phyloP scores from a whole-genome alignment of 2,888 invertebrate genomes.

The Agrochola macilenta region DNA sequence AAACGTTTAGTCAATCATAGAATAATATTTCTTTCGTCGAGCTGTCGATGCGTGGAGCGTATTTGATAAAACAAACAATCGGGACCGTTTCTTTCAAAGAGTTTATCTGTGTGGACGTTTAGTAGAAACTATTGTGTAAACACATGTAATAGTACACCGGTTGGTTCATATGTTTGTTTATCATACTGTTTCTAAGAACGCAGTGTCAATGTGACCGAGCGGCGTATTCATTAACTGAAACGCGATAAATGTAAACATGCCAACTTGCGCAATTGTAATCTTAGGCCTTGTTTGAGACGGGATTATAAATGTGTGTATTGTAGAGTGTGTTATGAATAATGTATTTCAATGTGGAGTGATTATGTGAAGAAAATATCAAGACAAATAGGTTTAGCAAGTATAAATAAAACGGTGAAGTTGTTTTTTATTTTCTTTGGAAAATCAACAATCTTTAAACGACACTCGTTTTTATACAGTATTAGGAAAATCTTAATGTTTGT shows the following conservation, averaged over 20 bases:
- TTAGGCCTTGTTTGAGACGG: slow-evolving; percentile 42
- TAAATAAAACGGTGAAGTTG: not conserved
- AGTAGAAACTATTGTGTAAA: slow-evolving; percentile 68
- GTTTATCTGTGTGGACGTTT: slow-evolving; percentile 60
- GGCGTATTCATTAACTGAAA: slow-evolving; percentile 71
- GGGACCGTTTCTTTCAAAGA: slow-evolving; percentile 47
- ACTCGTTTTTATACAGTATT: not conserved
- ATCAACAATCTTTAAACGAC: not conserved
- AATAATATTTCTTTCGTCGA: slow-evolving; percentile 56
- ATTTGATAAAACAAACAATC: slow-evolving; percentile 61
- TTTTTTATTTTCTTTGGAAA: not conserved
- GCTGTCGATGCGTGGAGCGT: slow-evolving; percentile 38
- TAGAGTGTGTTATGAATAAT: slow-evolving; percentile 43
- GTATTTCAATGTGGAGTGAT: slow-evolving; percentile 9
- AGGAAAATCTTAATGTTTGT: not conserved
- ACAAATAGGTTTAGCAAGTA: slow-evolving; percentile 25
- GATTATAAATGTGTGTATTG: slow-evolving; percentile 49
- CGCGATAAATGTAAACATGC: slow-evolving; percentile 73
- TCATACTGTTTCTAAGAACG: slow-evolving; percentile 71
- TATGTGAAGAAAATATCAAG: slow-evolving; percentile 30
- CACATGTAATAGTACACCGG: slow-evolving; percentile 70
- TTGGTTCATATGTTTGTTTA: slow-evolving; percentile 70
- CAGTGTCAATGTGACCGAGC: slow-evolving; percentile 67
- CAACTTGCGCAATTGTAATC: slow-evolving; percentile 58
- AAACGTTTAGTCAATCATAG: slow-evolving; percentile 40